Evolutionary conservation across 2,888 invertebrate species (phyloP).

Genomic region (Drosophila vallismaia): DNA sequence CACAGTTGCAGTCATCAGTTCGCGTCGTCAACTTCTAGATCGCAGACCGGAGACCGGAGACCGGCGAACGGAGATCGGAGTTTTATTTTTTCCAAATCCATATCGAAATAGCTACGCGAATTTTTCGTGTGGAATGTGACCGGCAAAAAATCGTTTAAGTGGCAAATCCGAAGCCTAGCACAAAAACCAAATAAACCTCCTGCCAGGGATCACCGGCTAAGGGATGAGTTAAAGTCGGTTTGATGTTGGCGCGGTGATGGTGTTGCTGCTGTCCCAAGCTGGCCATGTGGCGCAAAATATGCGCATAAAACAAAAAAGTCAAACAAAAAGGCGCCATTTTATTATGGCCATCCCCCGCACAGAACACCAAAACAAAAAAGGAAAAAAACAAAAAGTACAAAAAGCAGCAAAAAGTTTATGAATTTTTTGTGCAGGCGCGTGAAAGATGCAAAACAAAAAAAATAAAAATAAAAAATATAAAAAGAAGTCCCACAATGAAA

Average conservation of each 20-base stretch:
- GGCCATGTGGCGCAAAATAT: slow-evolving; percentile 78
- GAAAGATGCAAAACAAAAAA: slow-evolving; percentile 68
- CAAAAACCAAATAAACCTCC: slow-evolving; percentile 8
- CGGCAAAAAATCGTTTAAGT: slow-evolving; percentile 65
- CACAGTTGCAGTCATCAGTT: slow-evolving; percentile 68
- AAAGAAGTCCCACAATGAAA: slow-evolving; percentile 15
- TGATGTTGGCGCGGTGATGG: too few relatives aligned
- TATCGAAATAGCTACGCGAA: slow-evolving; percentile 42
- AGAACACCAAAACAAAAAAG: slow-evolving; percentile 32
- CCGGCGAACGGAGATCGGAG: slow-evolving; percentile 7
- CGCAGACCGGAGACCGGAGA: slow-evolving; percentile 8
- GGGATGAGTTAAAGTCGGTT: slow-evolving; percentile 22
- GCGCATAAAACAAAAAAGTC: slow-evolving; percentile 65
- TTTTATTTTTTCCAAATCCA: slow-evolving; percentile 45
- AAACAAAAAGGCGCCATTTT: slow-evolving; percentile 72
- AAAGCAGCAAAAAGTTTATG: slow-evolving; percentile 67
- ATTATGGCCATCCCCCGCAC: slow-evolving; percentile 58
- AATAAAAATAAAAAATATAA: background rate
- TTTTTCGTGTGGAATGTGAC: slow-evolving; percentile 59
- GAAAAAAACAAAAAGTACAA: slow-evolving; percentile 21
- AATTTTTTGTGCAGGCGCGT: slow-evolving; percentile 79
- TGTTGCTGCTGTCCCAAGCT: slow-evolving; percentile 14
- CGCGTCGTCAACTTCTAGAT: slow-evolving; percentile 51
- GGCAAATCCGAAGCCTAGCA: slow-evolving; percentile 52
- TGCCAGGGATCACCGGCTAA: slow-evolving; percentile 9